Base-by-base conservation (phyloP, 2,113 vertebrate species). In the Nothocercus nigrocapillus region DNA sequence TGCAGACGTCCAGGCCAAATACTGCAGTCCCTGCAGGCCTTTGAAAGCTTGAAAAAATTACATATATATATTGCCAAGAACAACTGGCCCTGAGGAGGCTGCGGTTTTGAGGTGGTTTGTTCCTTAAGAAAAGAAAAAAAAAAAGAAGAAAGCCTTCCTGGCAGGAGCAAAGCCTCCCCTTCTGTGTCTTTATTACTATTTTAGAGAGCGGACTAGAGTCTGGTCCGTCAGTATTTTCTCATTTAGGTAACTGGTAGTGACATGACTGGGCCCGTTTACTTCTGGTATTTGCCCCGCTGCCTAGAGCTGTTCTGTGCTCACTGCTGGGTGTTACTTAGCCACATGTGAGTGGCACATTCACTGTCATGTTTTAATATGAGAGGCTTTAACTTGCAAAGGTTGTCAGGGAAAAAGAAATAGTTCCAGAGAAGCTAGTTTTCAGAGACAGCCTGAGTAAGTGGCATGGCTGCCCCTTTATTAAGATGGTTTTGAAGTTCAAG, bases 281-380 rank as follows among this genome's bases (percentile, higher is more conserved):
- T 36, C 25, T 20, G 30, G 5, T 6, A 3, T 15, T 49, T 51
- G 49, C 20, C 34, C 10, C 4, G 27, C 42, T 66, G 17, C 67
- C 44, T 25, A 6, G 13, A 78, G 58, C 20, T 7, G 3, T 25
- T 42, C 1, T 15, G 30, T 8, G 6, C 25, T 27, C 5, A 3
- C 28, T 10, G 1, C 21, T 28, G 44, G 7, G 3, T 2, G 1
- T 1, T 56, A 18, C 13, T 16, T 16, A 25, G 28, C 15, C 16
- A 24, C 53, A 2, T 9, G 4, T 16, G 16, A 27, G 40, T 9
- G 53, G 28, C 61, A 20, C 28, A 1, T 22, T 4, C 6, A 8
- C 8, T 1, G 49, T 38, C 8, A 2, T 19, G 36, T 25, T 73
- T 34, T 12, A 30, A 6, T 38, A 4, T 0, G 3, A 7, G 38